Percentiles rank a stretch among this genome's conserved stretches.
Conservation (phyloP, 1,140 invertebrate genomes). For the silkworm (Bombyx mori) region ASM3026992v2 NC_085108.1:4458001-4458500, state of each 20-base stretch:
- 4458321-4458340: too few species aligned
- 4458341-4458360: too few species aligned
- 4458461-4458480: too few species aligned
- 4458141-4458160: too few species aligned
- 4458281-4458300: slow-evolving; percentile 49
- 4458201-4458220: too few species aligned
- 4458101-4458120: slow-evolving; percentile 24
- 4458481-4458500: too few species aligned
- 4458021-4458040: slow-evolving; percentile 3
- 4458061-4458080: slow-evolving; percentile 90
- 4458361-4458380: slow-evolving; percentile 21
- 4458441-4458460: too few species aligned
- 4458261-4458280: slow-evolving; percentile 37
- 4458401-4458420: not conserved
- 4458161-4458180: too few species aligned
- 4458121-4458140: slow-evolving; percentile 10
- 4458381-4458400: slow-evolving; percentile 23
- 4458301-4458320: slow-evolving; percentile 11
- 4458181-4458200: too few species aligned
- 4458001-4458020: not conserved
- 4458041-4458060: slow-evolving; percentile 57
- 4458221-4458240: too few species aligned
- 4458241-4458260: slow-evolving; percentile 12
- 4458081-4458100: slow-evolving; percentile 68
- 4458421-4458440: too few species aligned